Conservation (phyloP, 2,113 vertebrate genomes). For the Caranx melampygus region DNA sequence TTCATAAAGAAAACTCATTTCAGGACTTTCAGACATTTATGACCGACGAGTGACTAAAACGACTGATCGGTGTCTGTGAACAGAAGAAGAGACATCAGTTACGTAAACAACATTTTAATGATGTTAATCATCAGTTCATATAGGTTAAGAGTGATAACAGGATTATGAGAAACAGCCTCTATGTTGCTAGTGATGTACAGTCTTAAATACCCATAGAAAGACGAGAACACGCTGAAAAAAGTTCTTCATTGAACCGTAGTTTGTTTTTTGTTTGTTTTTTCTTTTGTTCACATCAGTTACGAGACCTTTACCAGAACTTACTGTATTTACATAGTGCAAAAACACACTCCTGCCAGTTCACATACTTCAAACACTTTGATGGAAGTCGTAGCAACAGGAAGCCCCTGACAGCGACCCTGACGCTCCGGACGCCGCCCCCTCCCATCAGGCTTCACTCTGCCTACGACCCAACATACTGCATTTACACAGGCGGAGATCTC, state of each 20-base stretch:
- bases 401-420: slow-evolving; percentile 70
- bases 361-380: slow-evolving; percentile 78
- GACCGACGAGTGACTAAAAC: neutral
- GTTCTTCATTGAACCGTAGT: slow-evolving; percentile 86
- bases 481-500: slow-evolving; percentile 36
- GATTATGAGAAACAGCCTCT: slow-evolving; percentile 78
- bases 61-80: neutral
- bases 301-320: slow-evolving; percentile 87
- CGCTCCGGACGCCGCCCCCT: slow-evolving; percentile 38
- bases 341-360: slow-evolving; percentile 85
- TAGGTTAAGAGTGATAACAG: slow-evolving; percentile 75
- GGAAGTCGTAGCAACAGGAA: slow-evolving; percentile 60
- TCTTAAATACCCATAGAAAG: slow-evolving; percentile 82
- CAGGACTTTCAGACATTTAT: neutral
- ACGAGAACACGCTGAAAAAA: slow-evolving; percentile 78
- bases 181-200: slow-evolving; percentile 76
- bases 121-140: slow-evolving; percentile 83
- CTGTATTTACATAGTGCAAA: slow-evolving; percentile 96
- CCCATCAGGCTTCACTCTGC: slow-evolving; percentile 61
- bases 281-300: slow-evolving; percentile 90
- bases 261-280: slow-evolving; percentile 46
- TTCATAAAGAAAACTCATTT: neutral
- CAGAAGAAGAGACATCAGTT: slow-evolving; percentile 46
- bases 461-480: slow-evolving; percentile 56
- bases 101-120: slow-evolving; percentile 84